Conservation (phyloP, 1,140 invertebrate species). For the Lepidostoma basale region DNA sequence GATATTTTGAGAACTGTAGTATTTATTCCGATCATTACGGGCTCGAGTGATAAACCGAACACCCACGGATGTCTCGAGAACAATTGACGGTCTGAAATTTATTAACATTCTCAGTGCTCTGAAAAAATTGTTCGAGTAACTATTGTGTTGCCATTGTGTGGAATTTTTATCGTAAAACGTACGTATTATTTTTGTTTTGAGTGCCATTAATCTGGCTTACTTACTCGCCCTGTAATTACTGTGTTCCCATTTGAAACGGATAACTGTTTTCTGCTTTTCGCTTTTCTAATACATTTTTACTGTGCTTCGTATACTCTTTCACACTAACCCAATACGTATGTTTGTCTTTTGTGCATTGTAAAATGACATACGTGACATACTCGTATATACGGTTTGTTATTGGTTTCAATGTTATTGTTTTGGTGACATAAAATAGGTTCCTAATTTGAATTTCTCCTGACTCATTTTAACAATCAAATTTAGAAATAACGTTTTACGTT, state of each 20-base stretch:
- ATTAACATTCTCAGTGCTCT: constrained; percentile 3
- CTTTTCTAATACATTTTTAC: no score
- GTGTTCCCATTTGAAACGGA: constrained; percentile 1
- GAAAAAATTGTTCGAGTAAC: neutral
- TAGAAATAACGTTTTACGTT: no score
- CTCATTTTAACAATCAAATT: no score
- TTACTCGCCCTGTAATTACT: neutral
- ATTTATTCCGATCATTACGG: neutral
- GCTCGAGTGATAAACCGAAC: constrained; percentile 1
- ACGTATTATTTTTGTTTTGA: neutral
- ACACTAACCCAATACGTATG: no score
- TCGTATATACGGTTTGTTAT: no score
- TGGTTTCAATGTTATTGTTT: no score
- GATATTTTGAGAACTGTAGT: no score
- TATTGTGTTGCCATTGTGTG: neutral
- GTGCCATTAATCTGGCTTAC: neutral
- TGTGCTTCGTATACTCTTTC: no score
- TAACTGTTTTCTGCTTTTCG: neutral
- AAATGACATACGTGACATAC: no score
- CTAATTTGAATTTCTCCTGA: no score
- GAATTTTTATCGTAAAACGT: neutral
- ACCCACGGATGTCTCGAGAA: constrained; percentile 4
- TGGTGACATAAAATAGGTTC: no score
- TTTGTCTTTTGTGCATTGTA: no score
- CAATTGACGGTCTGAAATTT: constrained; percentile 1